Evolutionary conservation across 2,113 vertebrate species (phyloP).

Genomic region (Periophthalmus modestus): DNA sequence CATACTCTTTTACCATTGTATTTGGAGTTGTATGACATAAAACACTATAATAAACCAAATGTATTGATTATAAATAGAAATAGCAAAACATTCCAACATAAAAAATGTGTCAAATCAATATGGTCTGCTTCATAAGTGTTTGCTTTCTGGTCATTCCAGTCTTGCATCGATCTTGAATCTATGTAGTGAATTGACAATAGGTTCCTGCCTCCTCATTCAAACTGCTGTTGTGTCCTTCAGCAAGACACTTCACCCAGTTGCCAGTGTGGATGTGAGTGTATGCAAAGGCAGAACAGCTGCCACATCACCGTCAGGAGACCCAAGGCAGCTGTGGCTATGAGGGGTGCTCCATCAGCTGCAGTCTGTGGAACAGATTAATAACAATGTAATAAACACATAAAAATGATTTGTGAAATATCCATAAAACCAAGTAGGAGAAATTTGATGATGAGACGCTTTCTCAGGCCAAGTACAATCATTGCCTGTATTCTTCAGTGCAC

Average conservation of each 20-base stretch:
- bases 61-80: background rate
- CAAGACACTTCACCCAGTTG: background rate
- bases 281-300: background rate
- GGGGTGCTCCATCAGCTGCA: background rate
- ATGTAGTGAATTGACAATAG: background rate
- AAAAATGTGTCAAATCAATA: background rate
- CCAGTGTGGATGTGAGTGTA: background rate
- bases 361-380: too few relatives aligned
- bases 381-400: too few relatives aligned
- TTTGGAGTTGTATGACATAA: background rate
- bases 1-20: background rate
- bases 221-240: background rate
- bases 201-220: background rate
- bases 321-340: background rate
- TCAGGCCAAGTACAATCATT: background rate
- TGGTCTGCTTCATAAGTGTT: too few relatives aligned
- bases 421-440: background rate
- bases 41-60: background rate
- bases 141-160: too few relatives aligned
- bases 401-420: too few relatives aligned
- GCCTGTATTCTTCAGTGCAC: background rate
- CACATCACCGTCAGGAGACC: background rate
- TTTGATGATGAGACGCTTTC: background rate
- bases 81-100: background rate
- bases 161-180: background rate